Evolutionary conservation across 1,140 invertebrate species (phyloP).

Genomic region (Coelopa frigida): DNA sequence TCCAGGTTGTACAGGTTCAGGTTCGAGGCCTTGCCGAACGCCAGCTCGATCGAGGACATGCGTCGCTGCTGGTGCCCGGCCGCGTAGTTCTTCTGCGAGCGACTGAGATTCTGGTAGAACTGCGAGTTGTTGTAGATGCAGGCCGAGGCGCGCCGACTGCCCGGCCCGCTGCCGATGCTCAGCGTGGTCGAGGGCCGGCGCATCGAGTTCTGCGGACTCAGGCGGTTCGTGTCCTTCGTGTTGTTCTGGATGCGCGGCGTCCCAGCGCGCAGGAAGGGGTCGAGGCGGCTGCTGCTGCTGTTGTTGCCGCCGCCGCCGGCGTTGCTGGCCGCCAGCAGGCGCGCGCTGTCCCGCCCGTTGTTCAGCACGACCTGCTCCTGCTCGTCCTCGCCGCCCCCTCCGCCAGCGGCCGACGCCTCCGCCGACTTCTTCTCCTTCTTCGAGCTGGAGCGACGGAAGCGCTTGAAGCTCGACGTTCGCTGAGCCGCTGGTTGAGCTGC

Average conservation of each 20-base stretch:
- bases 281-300: not conserved
- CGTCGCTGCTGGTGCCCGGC: conserved; percentile 25
- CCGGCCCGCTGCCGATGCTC: conserved; percentile 22
- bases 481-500: conserved; percentile 13
- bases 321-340: conserved; percentile 14
- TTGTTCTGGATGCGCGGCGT: conserved; percentile 50
- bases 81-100: conserved; percentile 32
- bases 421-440: conserved; percentile 19
- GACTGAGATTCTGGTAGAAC: conserved; percentile 42
- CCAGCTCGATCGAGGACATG: conserved; percentile 44
- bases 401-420: conserved; percentile 5
- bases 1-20: conserved; percentile 41
- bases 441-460: conserved; percentile 36
- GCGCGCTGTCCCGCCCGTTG: conserved; percentile 33
- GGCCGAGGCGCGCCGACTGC: conserved; percentile 36
- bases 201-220: conserved; percentile 68
- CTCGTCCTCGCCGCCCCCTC: conserved; percentile 20
- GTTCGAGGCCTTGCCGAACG: conserved; percentile 40
- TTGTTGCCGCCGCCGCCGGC: not conserved
- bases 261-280: conserved; percentile 6
- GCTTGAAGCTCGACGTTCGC: conserved; percentile 29
- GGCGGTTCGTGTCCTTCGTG: conserved; percentile 58
- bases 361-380: conserved; percentile 33
- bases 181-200: conserved; percentile 36
- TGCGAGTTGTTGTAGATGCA: conserved; percentile 44